Evolutionary conservation across 2,888 invertebrate genomes (phyloP).

Genomic region (Anticlea derivata): DNA sequence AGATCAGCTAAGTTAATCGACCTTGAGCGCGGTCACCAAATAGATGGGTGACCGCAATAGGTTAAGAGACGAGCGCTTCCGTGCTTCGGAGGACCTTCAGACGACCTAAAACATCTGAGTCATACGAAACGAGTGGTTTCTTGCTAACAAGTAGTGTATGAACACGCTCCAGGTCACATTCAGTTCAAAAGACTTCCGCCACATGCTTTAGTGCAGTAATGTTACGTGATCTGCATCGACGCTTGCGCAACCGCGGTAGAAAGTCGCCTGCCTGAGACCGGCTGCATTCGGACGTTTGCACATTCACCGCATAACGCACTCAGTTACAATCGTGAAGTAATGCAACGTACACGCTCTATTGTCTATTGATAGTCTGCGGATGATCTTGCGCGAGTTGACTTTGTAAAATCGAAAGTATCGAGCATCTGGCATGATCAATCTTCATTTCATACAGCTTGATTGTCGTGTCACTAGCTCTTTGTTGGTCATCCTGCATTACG

Average conservation of each 20-base stretch:
- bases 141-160: slow-evolving; percentile 45
- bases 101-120: no score
- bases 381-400: slow-evolving; percentile 35
- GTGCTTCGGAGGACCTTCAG: no score
- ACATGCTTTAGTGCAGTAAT: slow-evolving; percentile 76
- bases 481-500: no score
- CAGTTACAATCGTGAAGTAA: slow-evolving; percentile 65
- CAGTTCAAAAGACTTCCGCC: slow-evolving; percentile 78
- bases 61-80: no score
- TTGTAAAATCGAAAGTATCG: slow-evolving; percentile 24
- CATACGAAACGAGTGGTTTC: slow-evolving; percentile 24
- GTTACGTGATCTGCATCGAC: slow-evolving; percentile 81
- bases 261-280: slow-evolving; percentile 70
- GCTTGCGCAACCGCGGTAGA: slow-evolving; percentile 78
- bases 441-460: slow-evolving; percentile 3
- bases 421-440: slow-evolving; percentile 10
- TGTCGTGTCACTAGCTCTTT: no score
- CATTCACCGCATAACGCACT: slow-evolving; percentile 63
- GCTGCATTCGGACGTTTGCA: slow-evolving; percentile 72
- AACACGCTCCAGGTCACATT: slow-evolving; percentile 67
- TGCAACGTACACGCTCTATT: slow-evolving; percentile 53
- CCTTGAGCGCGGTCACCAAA: no score
- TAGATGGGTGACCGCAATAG: no score
- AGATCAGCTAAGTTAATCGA: no score
- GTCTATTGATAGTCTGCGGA: slow-evolving; percentile 37